Conservation (phyloP, 2,797 vertebrate species). For the Enteromius thamalakanensis region DNA sequence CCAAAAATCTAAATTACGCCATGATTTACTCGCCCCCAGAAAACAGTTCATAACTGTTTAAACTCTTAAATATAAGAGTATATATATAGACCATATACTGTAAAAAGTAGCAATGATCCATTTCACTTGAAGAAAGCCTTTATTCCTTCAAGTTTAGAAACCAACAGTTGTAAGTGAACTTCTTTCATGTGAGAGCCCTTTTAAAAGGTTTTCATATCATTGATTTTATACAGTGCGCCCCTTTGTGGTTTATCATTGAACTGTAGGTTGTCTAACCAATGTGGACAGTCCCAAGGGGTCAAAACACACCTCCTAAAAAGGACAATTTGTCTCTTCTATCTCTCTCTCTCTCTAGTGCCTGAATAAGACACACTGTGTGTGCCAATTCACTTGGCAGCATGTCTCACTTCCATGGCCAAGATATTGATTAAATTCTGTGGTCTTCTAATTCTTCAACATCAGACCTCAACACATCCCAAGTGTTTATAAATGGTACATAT, state of each 20-base stretch:
- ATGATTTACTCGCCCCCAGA: too few relatives aligned
- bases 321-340: conserved; percentile 66
- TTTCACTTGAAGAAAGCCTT: neutral
- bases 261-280: conserved; percentile 24
- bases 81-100: neutral
- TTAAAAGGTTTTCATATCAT: neutral
- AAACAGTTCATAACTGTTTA: too few relatives aligned
- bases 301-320: conserved; percentile 59
- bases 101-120: neutral
- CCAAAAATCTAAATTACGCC: too few relatives aligned
- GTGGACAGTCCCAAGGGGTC: conserved; percentile 42
- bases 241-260: conserved; percentile 27
- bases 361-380: conserved; percentile 76
- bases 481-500: conserved; percentile 70
- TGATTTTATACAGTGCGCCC: conserved; percentile 17
- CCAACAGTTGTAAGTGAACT: neutral
- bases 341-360: conserved; percentile 67
- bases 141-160: neutral
- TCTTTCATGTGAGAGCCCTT: neutral
- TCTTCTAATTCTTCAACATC: conserved; percentile 81
- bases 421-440: conserved; percentile 79
- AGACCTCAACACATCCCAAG: conserved; percentile 76
- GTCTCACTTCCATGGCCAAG: conserved; percentile 73
- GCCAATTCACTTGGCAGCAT: conserved; percentile 79
- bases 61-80: too few relatives aligned